A percentile compares a stretch with the other conserved stretches of the same genome.
phyloP scores from a whole-genome alignment of 2,113 vertebrate species.

The Gallinago media region DNA sequence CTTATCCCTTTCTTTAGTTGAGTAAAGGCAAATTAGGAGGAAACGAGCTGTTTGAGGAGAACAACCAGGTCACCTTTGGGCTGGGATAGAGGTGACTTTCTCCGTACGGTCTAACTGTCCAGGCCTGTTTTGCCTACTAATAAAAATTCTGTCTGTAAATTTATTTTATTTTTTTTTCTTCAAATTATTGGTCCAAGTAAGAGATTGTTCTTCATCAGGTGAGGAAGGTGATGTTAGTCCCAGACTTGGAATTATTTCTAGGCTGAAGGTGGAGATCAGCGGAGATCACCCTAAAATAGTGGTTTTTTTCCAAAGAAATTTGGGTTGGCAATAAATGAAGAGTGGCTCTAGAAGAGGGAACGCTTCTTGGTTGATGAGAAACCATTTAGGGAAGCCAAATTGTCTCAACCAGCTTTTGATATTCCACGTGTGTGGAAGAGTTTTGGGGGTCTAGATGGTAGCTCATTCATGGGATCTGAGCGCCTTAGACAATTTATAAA shows the following conservation, averaged over 20 bases:
- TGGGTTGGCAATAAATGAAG: background rate
- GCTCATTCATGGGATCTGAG: background rate
- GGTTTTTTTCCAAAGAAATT: background rate
- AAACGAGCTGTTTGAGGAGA: background rate
- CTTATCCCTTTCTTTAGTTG: background rate
- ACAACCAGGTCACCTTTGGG: background rate
- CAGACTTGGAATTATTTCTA: background rate
- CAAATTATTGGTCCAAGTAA: background rate
- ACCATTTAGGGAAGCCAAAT: background rate
- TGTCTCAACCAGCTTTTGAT: background rate
- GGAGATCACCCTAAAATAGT: background rate
- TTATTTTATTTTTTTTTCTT: background rate
- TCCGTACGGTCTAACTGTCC: background rate
- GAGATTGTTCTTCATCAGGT: background rate
- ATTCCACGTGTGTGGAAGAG: fast-evolving
- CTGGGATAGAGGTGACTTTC: too few relatives aligned
- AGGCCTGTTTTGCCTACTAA: background rate
- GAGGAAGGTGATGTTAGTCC: background rate
- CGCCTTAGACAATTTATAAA: background rate
- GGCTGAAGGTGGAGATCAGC: background rate
- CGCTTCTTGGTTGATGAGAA: fast-evolving
- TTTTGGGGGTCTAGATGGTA: background rate
- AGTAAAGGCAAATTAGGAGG: background rate
- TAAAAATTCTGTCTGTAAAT: background rate
- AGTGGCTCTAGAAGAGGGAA: background rate